Base-by-base conservation (phyloP, 2,888 invertebrate genomes). In the Tinea trinotella region DNA sequence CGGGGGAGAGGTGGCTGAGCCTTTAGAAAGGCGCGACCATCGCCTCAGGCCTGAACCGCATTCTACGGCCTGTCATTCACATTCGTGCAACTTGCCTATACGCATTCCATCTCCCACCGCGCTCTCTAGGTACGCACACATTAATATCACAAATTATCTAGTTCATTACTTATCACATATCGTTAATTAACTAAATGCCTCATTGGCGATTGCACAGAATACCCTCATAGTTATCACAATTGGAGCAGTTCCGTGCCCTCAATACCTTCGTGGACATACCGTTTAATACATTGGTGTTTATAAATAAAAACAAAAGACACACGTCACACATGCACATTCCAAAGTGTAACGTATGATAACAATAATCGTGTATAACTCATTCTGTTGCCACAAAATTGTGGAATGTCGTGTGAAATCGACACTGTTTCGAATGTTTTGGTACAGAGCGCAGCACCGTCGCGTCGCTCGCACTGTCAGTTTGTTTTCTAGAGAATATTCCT, bases 391-490 rank as follows among this genome's bases (percentile, higher is more conserved):
- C 83, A 82, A 79, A 86, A 86, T 81, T 82, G 78, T 85, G 84
- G 87, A 86, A 87, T 87, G 87, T 81, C 82, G 87, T 86, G 86
- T 86, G 86, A 87, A 87, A 87, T 87, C 87, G 85, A 82, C 71
- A 68, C 67, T 64, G 74, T 72, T 76, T 78, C 76, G 83, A 87
- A 82, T 88, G 83, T 82, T 87, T 88, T 69, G 87, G 77, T 69
- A 72, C 71, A 87, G 90, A 87, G 83, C 80, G 90, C 90, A 87
- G 86, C 87, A 87, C 85, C 62, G 65, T 78, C 70, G n/a, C n/a
- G 69, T 78, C 70, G 69, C 71, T 67, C 74, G 62, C 58, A 68
- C 76, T 70, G 52, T 46, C 72, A 75, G 74, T 81, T 83, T 85
- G 83, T 84, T 86, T 84, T 78, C 74, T 10, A 48, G 2, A 19